Evolutionary conservation across 2,113 vertebrate genomes (phyloP).

Genomic region (Alosa alosa): DNA sequence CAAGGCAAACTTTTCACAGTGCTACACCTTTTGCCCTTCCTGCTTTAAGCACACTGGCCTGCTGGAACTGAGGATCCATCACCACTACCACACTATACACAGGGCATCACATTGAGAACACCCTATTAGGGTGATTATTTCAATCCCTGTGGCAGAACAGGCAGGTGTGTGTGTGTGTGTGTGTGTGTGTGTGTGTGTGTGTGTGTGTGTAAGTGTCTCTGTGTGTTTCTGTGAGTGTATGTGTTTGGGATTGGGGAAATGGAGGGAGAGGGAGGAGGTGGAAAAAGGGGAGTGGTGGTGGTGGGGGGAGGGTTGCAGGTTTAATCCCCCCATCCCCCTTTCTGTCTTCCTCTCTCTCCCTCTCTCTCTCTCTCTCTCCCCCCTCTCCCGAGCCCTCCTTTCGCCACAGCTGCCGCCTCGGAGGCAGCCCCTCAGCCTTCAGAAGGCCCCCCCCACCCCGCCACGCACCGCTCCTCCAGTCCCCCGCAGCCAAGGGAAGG

Average conservation of each 20-base stretch:
- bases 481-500: conserved; percentile 65
- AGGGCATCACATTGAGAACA: not conserved
- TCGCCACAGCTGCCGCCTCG: conserved; percentile 73
- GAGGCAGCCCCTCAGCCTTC: conserved; percentile 63
- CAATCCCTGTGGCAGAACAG: conserved; percentile 9
- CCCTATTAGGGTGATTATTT: conserved; percentile 24
- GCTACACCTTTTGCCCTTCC: not conserved
- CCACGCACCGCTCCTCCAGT: conserved; percentile 43
- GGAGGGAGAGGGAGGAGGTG: not conserved
- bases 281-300: conserved; percentile 39
- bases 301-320: conserved; percentile 48
- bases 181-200: conserved; percentile 37
- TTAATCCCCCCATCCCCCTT: conserved; percentile 36
- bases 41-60: not conserved
- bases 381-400: conserved; percentile 58
- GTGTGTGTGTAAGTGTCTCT: conserved; percentile 28
- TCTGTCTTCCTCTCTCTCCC: conserved; percentile 39
- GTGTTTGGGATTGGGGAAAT: conserved; percentile 27
- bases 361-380: conserved; percentile 39
- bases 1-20: not conserved
- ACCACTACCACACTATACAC: not conserved
- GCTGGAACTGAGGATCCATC: not conserved
- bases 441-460: conserved; percentile 68
- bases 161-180: conserved; percentile 31
- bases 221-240: conserved; percentile 41